phyloP scores from a whole-genome alignment of 2,888 invertebrate species.

The Amphipyra berbera region DNA sequence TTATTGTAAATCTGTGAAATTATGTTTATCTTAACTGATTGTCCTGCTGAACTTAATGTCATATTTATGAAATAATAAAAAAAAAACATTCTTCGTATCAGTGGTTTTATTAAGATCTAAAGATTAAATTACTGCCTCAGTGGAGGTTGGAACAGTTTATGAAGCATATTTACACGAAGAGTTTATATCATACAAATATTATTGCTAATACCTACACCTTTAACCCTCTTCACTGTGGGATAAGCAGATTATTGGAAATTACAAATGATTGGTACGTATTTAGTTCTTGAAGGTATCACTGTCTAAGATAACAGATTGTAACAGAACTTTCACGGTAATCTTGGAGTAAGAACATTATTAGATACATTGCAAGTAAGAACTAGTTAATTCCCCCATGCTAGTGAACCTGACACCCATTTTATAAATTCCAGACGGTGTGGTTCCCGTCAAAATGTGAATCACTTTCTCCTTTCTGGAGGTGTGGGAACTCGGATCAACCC shows the following conservation, averaged over 20 bases:
- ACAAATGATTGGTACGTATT: not conserved
- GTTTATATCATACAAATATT: not conserved
- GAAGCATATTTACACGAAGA: conserved; percentile 28
- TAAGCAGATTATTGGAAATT: conserved; percentile 4
- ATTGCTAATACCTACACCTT: conserved; percentile 5
- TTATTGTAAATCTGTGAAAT: conserved; percentile 17
- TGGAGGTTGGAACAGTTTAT: conserved; percentile 23
- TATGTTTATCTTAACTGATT: conserved; percentile 35
- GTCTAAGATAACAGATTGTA: too few relatives aligned
- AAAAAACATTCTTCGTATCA: conserved; percentile 33
- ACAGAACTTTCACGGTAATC: too few relatives aligned
- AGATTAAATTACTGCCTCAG: conserved; percentile 14
- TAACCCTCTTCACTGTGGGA: not conserved
- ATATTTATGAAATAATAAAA: conserved; percentile 53
- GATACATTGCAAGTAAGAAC: too few relatives aligned
- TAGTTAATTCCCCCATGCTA: too few relatives aligned
- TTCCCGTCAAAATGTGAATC: too few relatives aligned
- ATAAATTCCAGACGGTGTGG: too few relatives aligned
- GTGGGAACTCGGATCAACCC: too few relatives aligned
- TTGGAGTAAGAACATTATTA: too few relatives aligned
- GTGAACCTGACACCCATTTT: too few relatives aligned
- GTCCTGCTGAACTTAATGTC: conserved; percentile 44
- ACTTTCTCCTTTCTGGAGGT: too few relatives aligned
- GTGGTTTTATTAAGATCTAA: conserved; percentile 43
- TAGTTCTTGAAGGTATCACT: not conserved